Base-by-base conservation (phyloP, 2,797 vertebrate genomes). In the Amblyopsis hoosieri region DNA sequence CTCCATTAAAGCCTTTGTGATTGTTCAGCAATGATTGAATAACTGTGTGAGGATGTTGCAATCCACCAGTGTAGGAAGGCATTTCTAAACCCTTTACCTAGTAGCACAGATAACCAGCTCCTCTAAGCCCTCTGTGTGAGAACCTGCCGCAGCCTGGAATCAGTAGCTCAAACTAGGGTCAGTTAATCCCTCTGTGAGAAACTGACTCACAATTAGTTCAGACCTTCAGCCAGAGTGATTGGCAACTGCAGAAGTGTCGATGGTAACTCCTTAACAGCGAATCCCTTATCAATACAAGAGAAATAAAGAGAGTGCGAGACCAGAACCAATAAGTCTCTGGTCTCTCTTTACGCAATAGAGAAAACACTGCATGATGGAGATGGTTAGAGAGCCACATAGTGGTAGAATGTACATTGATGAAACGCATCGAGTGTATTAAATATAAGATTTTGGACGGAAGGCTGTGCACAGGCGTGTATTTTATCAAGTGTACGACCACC, bases 141-240 rank as follows among this genome's bases (percentile, higher is more conserved):
- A 73, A 71, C 46, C n/a, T 48, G 45, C 47, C 42, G 62, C 33
- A 69, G 45, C 37, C 49, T 17, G 47, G 31, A 81, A 63, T 49
- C 54, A 74, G 64, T 47, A 60, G 57, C 58, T 54, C 67, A 70
- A 65, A 47, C 29, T 58, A 37, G 31, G 23, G 60, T 58, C 69
- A 67, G 48, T 65, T 42, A 64, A 78, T 71, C 64, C 72, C 56
- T 69, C 69, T 60, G 45, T 64, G 66, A 75, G 64, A 83, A 79
- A 82, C 64, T 15, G 60, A 62, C 45, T 68, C 5, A 2, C 67
- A 66, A 77, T 78, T 56, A 67, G 48, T 37, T 9, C 42, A 3
- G 17, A 56, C 66, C 14, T 33, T 66, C 14, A 0, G 57, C n/a
- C 12, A 63, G 58, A 68, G 56, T 80, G 67, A 83, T 64, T 81